Conservation (phyloP, 2,888 invertebrate species). For the Drosophila algonquin region DNA sequence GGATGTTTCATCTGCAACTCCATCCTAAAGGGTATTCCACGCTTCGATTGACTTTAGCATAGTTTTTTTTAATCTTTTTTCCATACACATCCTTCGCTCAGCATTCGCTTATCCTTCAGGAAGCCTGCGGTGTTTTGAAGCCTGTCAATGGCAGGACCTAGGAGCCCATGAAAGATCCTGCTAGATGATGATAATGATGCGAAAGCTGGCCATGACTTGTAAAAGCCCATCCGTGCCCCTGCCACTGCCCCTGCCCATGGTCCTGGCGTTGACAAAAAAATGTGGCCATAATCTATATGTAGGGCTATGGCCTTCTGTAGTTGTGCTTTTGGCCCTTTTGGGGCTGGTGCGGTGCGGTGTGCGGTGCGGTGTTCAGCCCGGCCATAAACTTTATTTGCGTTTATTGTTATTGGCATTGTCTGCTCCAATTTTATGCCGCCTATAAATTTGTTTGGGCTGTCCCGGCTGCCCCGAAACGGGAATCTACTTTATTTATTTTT, state of each 20-base stretch:
- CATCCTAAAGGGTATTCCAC: background rate
- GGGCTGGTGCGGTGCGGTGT: constrained; percentile 17
- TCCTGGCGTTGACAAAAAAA: constrained; percentile 37
- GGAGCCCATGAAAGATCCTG: constrained; percentile 6
- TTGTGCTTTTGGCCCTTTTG: constrained; percentile 16
- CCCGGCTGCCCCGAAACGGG: constrained; percentile 19
- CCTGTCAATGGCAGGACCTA: constrained; percentile 52
- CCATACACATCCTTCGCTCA: background rate
- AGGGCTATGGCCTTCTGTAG: constrained; percentile 15
- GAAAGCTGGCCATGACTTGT: constrained; percentile 22
- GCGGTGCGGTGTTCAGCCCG: constrained; percentile 59
- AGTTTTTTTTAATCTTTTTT: background rate
- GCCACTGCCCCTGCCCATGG: constrained; percentile 38
- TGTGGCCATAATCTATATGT: constrained; percentile 61
- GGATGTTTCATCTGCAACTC: background rate
- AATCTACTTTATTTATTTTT: constrained; percentile 63
- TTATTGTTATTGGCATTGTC: constrained; percentile 80
- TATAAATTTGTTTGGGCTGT: constrained; percentile 62
- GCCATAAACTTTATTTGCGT: constrained; percentile 78
- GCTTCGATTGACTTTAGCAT: too few species aligned
- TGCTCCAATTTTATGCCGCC: constrained; percentile 72
- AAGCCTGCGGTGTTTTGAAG: constrained; percentile 56
- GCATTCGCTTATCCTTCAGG: constrained; percentile 7
- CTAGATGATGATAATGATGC: constrained; percentile 11
- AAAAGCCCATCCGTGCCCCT: constrained; percentile 44